Evolutionary conservation across 2,797 vertebrate genomes (phyloP), one percentile per base, ranked within the genome.

Genomic region (Otolemur crassicaudatus): DNA sequence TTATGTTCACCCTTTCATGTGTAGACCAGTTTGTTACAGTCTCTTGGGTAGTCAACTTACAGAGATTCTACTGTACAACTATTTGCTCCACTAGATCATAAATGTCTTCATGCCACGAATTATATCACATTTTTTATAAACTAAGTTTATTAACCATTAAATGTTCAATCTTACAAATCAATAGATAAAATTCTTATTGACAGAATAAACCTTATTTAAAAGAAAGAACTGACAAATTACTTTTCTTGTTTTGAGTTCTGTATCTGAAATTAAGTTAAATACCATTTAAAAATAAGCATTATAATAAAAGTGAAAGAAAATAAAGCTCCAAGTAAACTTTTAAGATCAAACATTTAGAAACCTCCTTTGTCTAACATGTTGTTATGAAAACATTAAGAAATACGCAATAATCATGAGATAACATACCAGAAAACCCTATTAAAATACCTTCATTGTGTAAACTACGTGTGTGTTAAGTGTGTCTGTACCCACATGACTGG

Each of bases 261-360:
- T 29, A 86, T 27, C 56, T 83, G 76, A 91, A 94, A 91, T 34
- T 46, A 91, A 61, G 16, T 76, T 93, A 89, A 82, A 89, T 58
- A 8, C 92, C 73, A 94, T 60, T 86, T 96, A 61, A 89, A 92
- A 92, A 93, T 86, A 4, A 67, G n/a, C 8, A 84, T 91, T 87
- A 89, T 53, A 93, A 87, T 86, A 58, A 91, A 86, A 93, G 27
- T 20, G 4, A 19, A 69, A 83, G 16, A 95, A 86, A 96, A 88
- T 73, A 93, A 91, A 91, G 34, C 65, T 96, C 69, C 70, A 3
- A 94, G 34, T 89, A 96, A 92, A 91, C n/a, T 29, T 56, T 4
- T 12, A 91, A 82, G 20, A 83, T 83, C 27, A 69, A 96, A 93
- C 20, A 73, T 85, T 93, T 91, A 95, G 58, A 69, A 91, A 88